phyloP scores from a whole-genome alignment of 1,140 invertebrate species.

The Trichonephila clavipes region DNA sequence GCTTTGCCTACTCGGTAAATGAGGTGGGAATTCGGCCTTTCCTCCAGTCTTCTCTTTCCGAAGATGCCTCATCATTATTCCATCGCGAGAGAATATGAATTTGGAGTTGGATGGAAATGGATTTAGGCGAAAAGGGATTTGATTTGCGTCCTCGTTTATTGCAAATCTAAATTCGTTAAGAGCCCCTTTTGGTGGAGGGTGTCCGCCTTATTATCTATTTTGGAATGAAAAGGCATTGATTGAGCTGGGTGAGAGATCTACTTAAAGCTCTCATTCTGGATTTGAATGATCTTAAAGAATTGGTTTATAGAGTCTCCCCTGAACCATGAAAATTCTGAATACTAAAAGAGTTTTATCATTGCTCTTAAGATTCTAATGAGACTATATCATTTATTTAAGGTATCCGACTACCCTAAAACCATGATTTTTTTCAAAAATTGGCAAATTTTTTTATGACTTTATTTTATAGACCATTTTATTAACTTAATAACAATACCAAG shows the following conservation, averaged over 20 bases:
- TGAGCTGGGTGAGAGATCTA: neutral
- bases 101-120: neutral
- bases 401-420: no score
- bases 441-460: no score
- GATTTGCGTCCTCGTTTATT: constrained; percentile 34
- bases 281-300: neutral
- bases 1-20: constrained; percentile 13
- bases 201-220: neutral
- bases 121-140: neutral
- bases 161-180: constrained; percentile 41
- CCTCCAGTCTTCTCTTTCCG: neutral
- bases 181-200: neutral
- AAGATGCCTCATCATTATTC: constrained; percentile 12
- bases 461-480: no score
- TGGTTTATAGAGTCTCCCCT: no score
- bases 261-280: neutral
- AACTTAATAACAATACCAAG: no score
- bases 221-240: neutral
- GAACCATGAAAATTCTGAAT: no score
- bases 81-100: neutral
- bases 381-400: no score
- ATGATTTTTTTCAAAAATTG: no score
- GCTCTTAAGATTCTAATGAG: no score
- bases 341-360: no score
- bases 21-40: constrained; percentile 28